Evolutionary conservation across 2,113 vertebrate genomes (phyloP).

Genomic region (Meriones unguiculatus): DNA sequence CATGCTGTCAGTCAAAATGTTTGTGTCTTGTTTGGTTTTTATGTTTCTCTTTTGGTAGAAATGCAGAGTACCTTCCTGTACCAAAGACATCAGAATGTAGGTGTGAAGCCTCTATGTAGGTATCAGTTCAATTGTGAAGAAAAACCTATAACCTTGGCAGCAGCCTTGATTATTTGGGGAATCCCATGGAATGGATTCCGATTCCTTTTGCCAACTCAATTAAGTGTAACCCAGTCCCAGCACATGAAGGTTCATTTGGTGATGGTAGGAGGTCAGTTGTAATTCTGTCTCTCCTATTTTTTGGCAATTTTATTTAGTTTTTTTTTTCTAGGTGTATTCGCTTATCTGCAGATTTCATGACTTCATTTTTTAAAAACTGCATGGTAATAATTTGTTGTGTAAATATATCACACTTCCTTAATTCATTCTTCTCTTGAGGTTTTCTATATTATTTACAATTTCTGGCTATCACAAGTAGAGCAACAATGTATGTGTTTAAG

Average conservation of each 20-base stretch:
- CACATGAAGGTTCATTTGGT: not conserved
- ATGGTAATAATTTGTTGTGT: not conserved
- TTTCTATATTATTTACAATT: not conserved
- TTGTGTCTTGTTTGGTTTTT: not conserved
- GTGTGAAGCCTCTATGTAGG: too few relatives aligned
- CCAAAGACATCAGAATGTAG: not conserved
- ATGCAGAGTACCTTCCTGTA: not conserved
- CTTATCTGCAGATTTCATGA: not conserved
- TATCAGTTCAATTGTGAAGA: not conserved
- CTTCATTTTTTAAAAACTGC: not conserved
- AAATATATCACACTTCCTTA: not conserved
- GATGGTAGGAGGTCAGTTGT: not conserved
- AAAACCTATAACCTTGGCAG: not conserved
- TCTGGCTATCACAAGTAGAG: not conserved
- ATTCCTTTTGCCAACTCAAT: not conserved
- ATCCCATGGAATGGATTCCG: not conserved
- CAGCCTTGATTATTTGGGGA: not conserved
- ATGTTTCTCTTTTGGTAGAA: not conserved
- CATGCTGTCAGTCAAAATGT: not conserved
- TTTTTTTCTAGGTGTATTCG: not conserved
- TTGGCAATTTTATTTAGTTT: not conserved
- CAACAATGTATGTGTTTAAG: not conserved
- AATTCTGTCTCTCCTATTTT: not conserved
- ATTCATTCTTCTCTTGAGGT: not conserved
- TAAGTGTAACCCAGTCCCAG: not conserved